phyloP scores from a whole-genome alignment of 2,113 vertebrate species.

The Sylvietta virens region DNA sequence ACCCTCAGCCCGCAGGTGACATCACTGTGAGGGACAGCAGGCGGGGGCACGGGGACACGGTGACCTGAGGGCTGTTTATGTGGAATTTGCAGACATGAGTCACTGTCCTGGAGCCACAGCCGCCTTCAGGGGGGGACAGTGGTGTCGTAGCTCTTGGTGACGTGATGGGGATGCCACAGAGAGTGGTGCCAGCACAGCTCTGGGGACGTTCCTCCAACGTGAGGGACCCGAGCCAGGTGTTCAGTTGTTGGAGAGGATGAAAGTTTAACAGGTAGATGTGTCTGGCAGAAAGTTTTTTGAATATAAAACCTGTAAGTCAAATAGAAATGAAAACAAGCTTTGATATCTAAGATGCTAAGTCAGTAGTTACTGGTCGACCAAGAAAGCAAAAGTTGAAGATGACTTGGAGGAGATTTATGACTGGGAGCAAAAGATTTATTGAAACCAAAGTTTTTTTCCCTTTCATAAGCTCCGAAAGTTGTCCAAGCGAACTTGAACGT shows the following conservation, averaged over 20 bases:
- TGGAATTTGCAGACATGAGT: not conserved
- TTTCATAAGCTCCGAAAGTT: not conserved
- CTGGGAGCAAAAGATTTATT: too few species aligned
- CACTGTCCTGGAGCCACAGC: not conserved
- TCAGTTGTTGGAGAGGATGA: too few species aligned
- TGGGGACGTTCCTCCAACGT: not conserved
- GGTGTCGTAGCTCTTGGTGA: not conserved
- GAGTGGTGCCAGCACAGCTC: not conserved
- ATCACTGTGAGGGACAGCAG: not conserved
- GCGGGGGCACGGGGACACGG: not conserved
- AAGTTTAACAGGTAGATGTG: too few species aligned
- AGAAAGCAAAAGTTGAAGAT: too few species aligned
- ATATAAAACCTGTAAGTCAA: too few species aligned
- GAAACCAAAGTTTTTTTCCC: too few species aligned
- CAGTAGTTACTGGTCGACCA: too few species aligned
- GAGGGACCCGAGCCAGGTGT: not conserved
- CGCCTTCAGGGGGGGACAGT: not conserved
- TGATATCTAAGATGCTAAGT: too few species aligned
- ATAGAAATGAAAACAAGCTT: too few species aligned
- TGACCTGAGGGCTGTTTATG: accelerated
- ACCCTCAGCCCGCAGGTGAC: not conserved
- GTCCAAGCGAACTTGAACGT: not conserved
- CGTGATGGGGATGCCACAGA: too few species aligned
- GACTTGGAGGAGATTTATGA: too few species aligned
- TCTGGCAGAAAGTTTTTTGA: too few species aligned